These are phyloP conservation scores for Syrrhaptes paradoxus DNA, from an alignment of 2,113 vertebrate genomes.

Conservation along the genomic window DNA sequence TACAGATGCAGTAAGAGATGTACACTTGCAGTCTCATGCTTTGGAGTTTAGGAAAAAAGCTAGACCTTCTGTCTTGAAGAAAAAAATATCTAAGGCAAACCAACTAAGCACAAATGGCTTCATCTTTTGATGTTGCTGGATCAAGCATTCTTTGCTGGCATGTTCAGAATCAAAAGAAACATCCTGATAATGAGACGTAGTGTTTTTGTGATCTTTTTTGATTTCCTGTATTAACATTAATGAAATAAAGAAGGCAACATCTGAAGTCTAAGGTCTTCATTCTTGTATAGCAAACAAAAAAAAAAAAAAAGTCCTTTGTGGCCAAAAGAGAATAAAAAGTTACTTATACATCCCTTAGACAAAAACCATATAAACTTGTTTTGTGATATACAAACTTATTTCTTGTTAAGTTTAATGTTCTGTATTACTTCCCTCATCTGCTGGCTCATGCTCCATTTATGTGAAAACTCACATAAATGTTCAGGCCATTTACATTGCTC, in stretches of 20 bases:
- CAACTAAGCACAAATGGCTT: slow-evolving; percentile 50
- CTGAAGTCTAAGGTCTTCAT: slow-evolving; percentile 62
- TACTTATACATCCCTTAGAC: background rate
- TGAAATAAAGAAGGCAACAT: slow-evolving; percentile 70
- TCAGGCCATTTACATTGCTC: background rate
- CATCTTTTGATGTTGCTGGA: slow-evolving; percentile 74
- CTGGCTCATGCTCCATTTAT: background rate
- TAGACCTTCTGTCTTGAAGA: slow-evolving; percentile 62
- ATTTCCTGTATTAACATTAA: slow-evolving; percentile 71
- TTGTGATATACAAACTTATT: background rate
- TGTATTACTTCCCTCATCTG: background rate
- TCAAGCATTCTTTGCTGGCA: slow-evolving; percentile 64
- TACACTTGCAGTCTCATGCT: slow-evolving; percentile 55
- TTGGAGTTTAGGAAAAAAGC: slow-evolving; percentile 45
- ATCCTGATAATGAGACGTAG: slow-evolving; percentile 71
- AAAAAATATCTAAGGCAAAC: slow-evolving; percentile 60
- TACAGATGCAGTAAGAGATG: slow-evolving; percentile 58
- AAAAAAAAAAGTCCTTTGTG: slow-evolving; percentile 26
- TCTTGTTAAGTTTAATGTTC: background rate
- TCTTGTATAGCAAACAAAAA: slow-evolving; percentile 15
- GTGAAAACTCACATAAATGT: background rate
- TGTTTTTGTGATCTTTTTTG: slow-evolving; percentile 67
- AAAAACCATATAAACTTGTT: background rate
- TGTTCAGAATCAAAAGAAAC: slow-evolving; percentile 67
- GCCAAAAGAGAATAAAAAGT: slow-evolving; percentile 7